These are phyloP conservation scores for Phytoseiulus persimilis DNA, from an alignment of 2,888 invertebrate genomes.

Conservation along the genomic window DNA sequence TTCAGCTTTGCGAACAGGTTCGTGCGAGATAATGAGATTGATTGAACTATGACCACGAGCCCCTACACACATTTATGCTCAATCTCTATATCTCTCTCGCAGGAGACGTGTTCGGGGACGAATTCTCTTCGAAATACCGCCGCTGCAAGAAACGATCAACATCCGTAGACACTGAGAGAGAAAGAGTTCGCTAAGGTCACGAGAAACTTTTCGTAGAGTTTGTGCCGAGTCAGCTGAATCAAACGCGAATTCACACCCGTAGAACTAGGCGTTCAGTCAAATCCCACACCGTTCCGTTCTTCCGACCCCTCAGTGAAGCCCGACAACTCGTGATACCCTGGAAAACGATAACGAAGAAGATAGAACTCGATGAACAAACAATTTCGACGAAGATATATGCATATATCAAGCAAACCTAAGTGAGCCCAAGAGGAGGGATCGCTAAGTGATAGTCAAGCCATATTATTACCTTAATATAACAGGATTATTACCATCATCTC, in stretches of 20 bases:
- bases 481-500: neutral
- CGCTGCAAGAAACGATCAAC: slow-evolving; percentile 36
- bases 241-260: neutral
- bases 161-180: slow-evolving; percentile 21
- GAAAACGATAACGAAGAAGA: neutral
- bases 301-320: neutral
- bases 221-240: neutral
- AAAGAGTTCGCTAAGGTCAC: slow-evolving; percentile 17
- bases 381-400: neutral
- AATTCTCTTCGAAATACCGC: slow-evolving; percentile 33
- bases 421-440: neutral
- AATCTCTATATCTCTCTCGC: too few species aligned
- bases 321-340: neutral
- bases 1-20: slow-evolving; percentile 81
- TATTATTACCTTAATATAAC: neutral
- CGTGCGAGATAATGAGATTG: neutral
- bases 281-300: neutral
- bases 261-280: neutral
- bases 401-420: neutral
- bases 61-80: too few species aligned
- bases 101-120: slow-evolving; percentile 32
- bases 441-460: neutral
- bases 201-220: neutral
- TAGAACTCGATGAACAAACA: neutral
- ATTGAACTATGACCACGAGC: too few species aligned